phyloP scores from a whole-genome alignment of 2,888 invertebrate genomes.

The Drosophila nr. fundita region DNA sequence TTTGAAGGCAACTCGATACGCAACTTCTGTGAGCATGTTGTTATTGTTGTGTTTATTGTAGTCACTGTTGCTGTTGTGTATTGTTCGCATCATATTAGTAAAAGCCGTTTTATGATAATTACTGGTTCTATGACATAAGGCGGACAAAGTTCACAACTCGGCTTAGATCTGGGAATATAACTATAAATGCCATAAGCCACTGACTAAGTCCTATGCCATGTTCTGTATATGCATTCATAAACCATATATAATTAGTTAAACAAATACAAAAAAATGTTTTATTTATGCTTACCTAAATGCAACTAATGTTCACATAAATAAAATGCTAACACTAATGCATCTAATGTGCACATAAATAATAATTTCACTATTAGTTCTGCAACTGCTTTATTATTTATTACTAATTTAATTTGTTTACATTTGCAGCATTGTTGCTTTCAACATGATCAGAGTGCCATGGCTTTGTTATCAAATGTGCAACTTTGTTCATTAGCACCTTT shows the following conservation, averaged over 20 bases:
- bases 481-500: neutral
- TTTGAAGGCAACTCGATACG: conserved; percentile 77
- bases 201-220: neutral
- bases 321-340: neutral
- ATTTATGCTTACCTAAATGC: neutral
- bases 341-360: neutral
- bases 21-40: conserved; percentile 31
- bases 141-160: conserved; percentile 65
- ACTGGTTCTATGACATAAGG: conserved; percentile 51
- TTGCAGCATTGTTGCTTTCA: neutral
- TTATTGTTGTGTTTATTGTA: conserved; percentile 25
- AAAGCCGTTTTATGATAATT: conserved; percentile 69
- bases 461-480: neutral
- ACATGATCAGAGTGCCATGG: too few relatives aligned
- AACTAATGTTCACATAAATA: neutral
- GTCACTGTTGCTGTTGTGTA: conserved; percentile 31
- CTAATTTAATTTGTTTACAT: neutral
- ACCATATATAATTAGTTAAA: neutral
- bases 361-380: neutral
- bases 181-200: conserved; percentile 1
- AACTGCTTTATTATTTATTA: neutral
- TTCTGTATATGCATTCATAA: neutral
- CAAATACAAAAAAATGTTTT: neutral
- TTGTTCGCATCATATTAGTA: conserved; percentile 59
- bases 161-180: conserved; percentile 35